Evolutionary conservation across 2,113 vertebrate genomes (phyloP).

Genomic region (Myotis lucifugus): DNA sequence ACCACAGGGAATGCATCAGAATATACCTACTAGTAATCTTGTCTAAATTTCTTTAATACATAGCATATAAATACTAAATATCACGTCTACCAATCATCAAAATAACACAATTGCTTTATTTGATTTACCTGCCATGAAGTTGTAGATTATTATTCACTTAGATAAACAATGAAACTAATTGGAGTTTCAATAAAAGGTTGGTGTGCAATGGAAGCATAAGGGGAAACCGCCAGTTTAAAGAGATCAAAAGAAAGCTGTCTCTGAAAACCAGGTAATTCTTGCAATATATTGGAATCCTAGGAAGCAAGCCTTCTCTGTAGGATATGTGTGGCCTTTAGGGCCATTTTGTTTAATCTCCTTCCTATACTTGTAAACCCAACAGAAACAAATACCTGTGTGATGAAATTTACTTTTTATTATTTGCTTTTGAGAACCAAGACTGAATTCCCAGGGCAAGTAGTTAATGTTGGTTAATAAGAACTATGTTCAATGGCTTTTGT

Average conservation of each 20-base stretch:
- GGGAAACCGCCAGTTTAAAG: neutral
- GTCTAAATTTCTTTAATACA: constrained; percentile 61
- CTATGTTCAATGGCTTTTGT: constrained; percentile 36
- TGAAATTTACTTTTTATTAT: constrained; percentile 78
- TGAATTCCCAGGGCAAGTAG: constrained; percentile 46
- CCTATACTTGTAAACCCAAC: constrained; percentile 58
- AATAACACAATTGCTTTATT: constrained; percentile 21
- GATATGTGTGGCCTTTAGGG: constrained; percentile 41
- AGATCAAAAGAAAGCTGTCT: constrained; percentile 52
- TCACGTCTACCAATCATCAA: neutral
- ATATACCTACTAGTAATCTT: constrained; percentile 56
- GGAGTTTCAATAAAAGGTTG: neutral
- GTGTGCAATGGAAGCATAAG: neutral
- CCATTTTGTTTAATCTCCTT: constrained; percentile 72
- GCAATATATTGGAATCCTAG: constrained; percentile 19
- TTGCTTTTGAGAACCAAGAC: constrained; percentile 68
- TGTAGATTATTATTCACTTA: constrained; percentile 40
- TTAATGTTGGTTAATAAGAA: constrained; percentile 73
- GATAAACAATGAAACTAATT: constrained; percentile 69
- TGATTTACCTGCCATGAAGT: constrained; percentile 49
- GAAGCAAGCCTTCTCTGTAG: constrained; percentile 26
- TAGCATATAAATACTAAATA: constrained; percentile 50
- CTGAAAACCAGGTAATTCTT: constrained; percentile 16
- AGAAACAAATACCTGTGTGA: constrained; percentile 67
- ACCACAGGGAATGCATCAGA: constrained; percentile 35